These are phyloP conservation scores for Apeltes quadracus DNA, from an alignment of 2,113 vertebrate genomes.

Conservation along the genomic window DNA sequence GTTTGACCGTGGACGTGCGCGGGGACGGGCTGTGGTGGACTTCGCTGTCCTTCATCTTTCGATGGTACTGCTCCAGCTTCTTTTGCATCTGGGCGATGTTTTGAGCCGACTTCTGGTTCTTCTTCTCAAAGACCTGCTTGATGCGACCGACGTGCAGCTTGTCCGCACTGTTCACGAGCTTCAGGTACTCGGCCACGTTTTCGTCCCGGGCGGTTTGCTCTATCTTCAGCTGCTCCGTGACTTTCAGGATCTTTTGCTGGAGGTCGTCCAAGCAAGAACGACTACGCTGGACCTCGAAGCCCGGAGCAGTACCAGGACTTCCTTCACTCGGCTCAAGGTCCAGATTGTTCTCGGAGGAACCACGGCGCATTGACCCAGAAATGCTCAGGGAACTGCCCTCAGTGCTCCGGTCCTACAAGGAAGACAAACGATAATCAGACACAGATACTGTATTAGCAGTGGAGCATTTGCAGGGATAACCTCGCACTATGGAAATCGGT, in stretches of 20 bases:
- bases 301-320: conserved; percentile 33
- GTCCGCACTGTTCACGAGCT: conserved; percentile 94
- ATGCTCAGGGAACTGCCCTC: conserved; percentile 80
- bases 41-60: conserved; percentile 92
- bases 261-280: conserved; percentile 91
- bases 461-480: neutral
- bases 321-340: conserved; percentile 66
- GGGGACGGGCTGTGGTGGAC: conserved; percentile 50
- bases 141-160: conserved; percentile 94
- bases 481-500: neutral
- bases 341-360: conserved; percentile 82
- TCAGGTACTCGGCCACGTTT: conserved; percentile 95
- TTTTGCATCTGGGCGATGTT: conserved; percentile 95
- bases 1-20: conserved; percentile 47
- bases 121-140: conserved; percentile 98
- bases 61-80: conserved; percentile 94
- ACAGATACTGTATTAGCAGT: neutral
- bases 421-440: conserved; percentile 25
- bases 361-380: conserved; percentile 77
- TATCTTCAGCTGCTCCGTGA: conserved; percentile 96
- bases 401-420: conserved; percentile 82
- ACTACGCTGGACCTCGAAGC: conserved; percentile 86
- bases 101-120: conserved; percentile 95
- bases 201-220: conserved; percentile 93
- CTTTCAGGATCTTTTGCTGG: conserved; percentile 97